A percentile compares a stretch with the other conserved stretches of the same genome.
Evolutionary conservation across 2,888 invertebrate species (phyloP).

Genomic region (Cyclophora punctaria): DNA sequence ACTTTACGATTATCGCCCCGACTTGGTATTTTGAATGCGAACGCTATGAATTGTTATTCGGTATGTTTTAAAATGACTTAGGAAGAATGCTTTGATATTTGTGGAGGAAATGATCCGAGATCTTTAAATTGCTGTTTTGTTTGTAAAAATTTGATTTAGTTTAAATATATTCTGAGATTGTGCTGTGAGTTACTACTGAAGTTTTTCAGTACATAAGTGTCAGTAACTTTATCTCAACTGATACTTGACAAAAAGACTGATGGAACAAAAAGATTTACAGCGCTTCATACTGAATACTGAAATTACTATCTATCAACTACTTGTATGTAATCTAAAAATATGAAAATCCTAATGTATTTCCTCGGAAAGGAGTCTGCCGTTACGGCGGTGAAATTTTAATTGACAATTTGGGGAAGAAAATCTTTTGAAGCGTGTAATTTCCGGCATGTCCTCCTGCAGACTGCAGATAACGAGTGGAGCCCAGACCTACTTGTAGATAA

Average conservation of each 20-base stretch:
- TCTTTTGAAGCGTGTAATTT: constrained; percentile 11
- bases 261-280: too few relatives aligned
- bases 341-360: too few relatives aligned
- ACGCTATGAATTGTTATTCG: constrained; percentile 19
- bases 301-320: too few relatives aligned
- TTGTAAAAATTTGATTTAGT: too few relatives aligned
- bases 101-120: constrained; percentile 18
- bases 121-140: not conserved
- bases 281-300: too few relatives aligned
- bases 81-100: constrained; percentile 18
- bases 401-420: constrained; percentile 13
- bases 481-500: constrained; percentile 10
- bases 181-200: too few relatives aligned
- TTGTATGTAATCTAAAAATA: too few relatives aligned
- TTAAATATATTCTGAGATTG: too few relatives aligned
- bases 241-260: too few relatives aligned
- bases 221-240: too few relatives aligned
- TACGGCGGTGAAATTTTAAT: constrained; percentile 8
- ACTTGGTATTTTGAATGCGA: constrained; percentile 29
- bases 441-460: constrained; percentile 5
- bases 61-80: constrained; percentile 22
- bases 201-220: too few relatives aligned
- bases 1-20: constrained; percentile 40
- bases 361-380: too few relatives aligned
- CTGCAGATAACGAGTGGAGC: constrained; percentile 5